Percentiles rank a stretch among this genome's conserved stretches.
These are phyloP conservation scores for Ariopsis seemanni DNA, from an alignment of 2,113 vertebrate species.

Conservation along the genomic window DNA sequence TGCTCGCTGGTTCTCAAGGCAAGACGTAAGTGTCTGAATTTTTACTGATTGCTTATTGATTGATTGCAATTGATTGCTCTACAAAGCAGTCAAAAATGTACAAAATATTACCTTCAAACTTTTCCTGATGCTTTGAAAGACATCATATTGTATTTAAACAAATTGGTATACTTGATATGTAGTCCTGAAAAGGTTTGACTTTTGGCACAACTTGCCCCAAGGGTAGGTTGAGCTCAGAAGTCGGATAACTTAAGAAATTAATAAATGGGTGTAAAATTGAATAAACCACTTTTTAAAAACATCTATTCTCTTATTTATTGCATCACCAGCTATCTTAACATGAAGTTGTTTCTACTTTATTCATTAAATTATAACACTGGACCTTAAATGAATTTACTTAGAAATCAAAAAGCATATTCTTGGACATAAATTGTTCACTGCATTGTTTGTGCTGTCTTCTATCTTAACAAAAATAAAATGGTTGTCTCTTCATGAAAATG, in stretches of 20 bases:
- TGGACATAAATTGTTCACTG: background rate
- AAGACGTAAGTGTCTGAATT: conserved; percentile 75
- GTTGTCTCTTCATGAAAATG: background rate
- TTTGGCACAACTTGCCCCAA: background rate
- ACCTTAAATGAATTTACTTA: background rate
- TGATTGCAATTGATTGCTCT: background rate
- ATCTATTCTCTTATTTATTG: background rate
- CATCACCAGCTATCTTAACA: background rate
- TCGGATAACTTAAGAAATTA: background rate
- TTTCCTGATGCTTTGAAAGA: background rate
- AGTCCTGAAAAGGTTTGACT: too few species aligned
- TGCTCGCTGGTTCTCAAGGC: conserved; percentile 89
- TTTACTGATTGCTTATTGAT: too few species aligned
- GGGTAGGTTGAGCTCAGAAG: background rate
- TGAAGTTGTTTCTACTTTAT: background rate
- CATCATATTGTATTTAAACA: background rate
- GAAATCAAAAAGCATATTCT: background rate
- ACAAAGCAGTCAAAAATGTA: background rate
- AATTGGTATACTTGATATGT: background rate
- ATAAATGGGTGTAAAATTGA: background rate
- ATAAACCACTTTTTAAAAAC: background rate
- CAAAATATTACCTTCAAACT: background rate
- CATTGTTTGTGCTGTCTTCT: background rate
- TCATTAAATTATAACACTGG: background rate
- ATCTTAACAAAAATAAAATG: background rate